Evolutionary conservation across 1,140 invertebrate species (phyloP), one percentile per base, ranked within the genome.

Genomic region (Apis laboriosa): DNA sequence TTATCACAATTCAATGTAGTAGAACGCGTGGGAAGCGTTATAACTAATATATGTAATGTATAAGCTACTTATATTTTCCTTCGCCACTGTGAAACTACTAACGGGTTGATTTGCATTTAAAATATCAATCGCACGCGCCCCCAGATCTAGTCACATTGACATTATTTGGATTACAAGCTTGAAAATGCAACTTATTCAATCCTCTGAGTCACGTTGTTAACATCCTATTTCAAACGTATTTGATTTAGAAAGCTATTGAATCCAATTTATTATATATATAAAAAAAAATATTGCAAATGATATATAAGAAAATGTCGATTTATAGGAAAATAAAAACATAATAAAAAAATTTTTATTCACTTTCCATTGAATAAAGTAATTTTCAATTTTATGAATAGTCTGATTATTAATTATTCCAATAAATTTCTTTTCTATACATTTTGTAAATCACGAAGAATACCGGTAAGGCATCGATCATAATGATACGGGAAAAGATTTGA

Each of bases 41-140:
- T 80, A 73, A 74, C 70, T 74, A 80, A 80, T 24, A 15, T 70
- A 60, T 56, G 53, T 21, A 34, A 55, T n/a, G 51, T 34, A 34
- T 81, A 81, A 81, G 73, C 79, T 28, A 63, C 72, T 81, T 81
- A 81, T 28, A 34, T 28, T 76, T 64, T 34, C 63, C 63, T 19
- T 24, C 72, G 79, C 63, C 79, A 76, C 55, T 63, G 63, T 81
- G 72, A 67, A 76, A 81, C 55, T 13, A 53, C 34, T n/a, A 49
- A 76, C 79, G 21, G 24, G 63, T 81, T 63, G 21, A 81, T 81
- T 81, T 76, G 72, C 72, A 81, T 76, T 81, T 80, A 75, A 80
- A 80, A 80, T 80, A 80, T 75, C 79, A 28, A 12, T 11, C 74
- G 61, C 70, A n/a, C 78, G 55, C 49, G 79, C 72, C 34, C 72